Conservation (phyloP, 1,140 invertebrate genomes). For the Patella vulgata region DNA sequence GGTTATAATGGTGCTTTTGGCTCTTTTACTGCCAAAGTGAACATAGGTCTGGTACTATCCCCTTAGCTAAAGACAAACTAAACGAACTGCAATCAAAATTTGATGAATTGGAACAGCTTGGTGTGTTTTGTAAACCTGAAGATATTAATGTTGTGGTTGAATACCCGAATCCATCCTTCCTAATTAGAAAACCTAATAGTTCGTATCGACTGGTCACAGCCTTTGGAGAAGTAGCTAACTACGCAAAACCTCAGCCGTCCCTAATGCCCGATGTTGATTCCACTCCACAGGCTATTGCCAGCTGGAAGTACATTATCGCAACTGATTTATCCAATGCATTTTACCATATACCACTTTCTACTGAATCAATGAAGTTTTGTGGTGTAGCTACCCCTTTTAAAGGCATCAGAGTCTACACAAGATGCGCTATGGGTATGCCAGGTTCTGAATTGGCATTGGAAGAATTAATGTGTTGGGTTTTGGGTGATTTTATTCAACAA, state of each 20-base stretch:
- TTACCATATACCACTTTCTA: slow-evolving; percentile 20
- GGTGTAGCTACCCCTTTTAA: slow-evolving; percentile 14
- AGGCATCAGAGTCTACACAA: slow-evolving; percentile 14
- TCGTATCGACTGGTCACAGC: slow-evolving; percentile 29
- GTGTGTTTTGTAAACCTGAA: slow-evolving; percentile 32
- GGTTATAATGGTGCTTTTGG: slow-evolving; percentile 24
- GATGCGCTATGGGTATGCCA: slow-evolving; percentile 25
- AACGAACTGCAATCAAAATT: slow-evolving; percentile 24
- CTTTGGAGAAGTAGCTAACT: slow-evolving; percentile 28
- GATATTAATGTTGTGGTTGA: slow-evolving; percentile 23
- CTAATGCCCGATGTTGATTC: slow-evolving; percentile 36
- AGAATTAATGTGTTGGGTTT: slow-evolving; percentile 16
- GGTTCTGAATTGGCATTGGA: no score
- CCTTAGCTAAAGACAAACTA: slow-evolving; percentile 24
- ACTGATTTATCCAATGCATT: slow-evolving; percentile 31
- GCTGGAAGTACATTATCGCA: slow-evolving; percentile 32
- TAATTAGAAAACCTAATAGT: slow-evolving; percentile 31
- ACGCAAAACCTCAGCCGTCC: slow-evolving; percentile 26
- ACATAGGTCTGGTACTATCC: slow-evolving; percentile 30
- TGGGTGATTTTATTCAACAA: slow-evolving; percentile 14
- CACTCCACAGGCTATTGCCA: slow-evolving; percentile 10
- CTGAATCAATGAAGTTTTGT: slow-evolving; percentile 29
- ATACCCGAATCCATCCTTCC: slow-evolving; percentile 31
- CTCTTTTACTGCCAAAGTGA: slow-evolving; percentile 17
- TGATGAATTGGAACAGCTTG: slow-evolving; percentile 14